Conservation (phyloP, 2,113 vertebrate genomes). For the western clawed frog (Xenopus tropicalis) region UCB_Xtro_10.0 CM004445.2:37736001-37736500, state of each 20-base stretch:
- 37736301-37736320: not conserved
- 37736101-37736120: not conserved
- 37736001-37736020: not conserved
- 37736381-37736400: not conserved
- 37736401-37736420: not conserved
- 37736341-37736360: too few species aligned
- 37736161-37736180: not conserved
- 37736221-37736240: not conserved
- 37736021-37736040: not conserved
- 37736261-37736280: not conserved
- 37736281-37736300: not conserved
- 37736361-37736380: too few species aligned
- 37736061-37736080: too few species aligned
- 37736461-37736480: too few species aligned
- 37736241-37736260: conserved; percentile 3
- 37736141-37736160: not conserved
- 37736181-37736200: conserved; percentile 37
- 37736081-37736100: not conserved
- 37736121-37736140: not conserved
- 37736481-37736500: too few species aligned
- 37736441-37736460: too few species aligned
- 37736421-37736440: too few species aligned
- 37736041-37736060: too few species aligned
- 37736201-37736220: conserved; percentile 31
- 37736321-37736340: not conserved